phyloP scores from a whole-genome alignment of 2,797 vertebrate species.

The Zenarchopterus dispar region DNA sequence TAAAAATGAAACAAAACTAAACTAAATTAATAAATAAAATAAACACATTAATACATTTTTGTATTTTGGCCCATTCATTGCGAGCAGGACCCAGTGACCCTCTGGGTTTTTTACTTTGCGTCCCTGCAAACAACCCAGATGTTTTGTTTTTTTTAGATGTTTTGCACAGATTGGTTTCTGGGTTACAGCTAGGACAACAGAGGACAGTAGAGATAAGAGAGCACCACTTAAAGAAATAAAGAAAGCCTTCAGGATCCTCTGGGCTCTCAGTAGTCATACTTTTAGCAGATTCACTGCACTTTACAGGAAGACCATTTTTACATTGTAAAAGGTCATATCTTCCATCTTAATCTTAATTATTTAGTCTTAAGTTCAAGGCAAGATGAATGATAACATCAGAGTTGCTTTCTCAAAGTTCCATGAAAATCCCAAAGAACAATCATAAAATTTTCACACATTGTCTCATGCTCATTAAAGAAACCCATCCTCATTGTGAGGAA shows the following conservation, averaged over 20 bases:
- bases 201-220: not conserved
- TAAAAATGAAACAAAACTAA: too few species aligned
- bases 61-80: too few species aligned
- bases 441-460: constrained; percentile 5
- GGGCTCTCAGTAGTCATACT: not conserved
- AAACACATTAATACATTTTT: too few species aligned
- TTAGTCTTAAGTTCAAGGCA: not conserved
- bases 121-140: too few species aligned
- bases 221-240: not conserved
- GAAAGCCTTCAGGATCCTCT: not conserved
- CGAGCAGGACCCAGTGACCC: too few species aligned
- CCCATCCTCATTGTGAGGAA: constrained; percentile 11
- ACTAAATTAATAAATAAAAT: too few species aligned
- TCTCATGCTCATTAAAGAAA: constrained; percentile 7
- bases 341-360: not conserved
- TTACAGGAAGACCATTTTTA: not conserved
- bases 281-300: not conserved
- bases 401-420: constrained; percentile 11
- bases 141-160: not conserved
- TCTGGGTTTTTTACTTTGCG: too few species aligned
- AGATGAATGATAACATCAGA: not conserved
- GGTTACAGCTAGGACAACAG: not conserved
- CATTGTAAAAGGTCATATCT: not conserved
- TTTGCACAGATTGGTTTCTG: not conserved
- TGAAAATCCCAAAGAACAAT: not conserved